Evolutionary conservation across 2,888 invertebrate genomes (phyloP), one percentile per base, ranked within the genome.

Genomic region (Glyphotaelius pellucidus): DNA sequence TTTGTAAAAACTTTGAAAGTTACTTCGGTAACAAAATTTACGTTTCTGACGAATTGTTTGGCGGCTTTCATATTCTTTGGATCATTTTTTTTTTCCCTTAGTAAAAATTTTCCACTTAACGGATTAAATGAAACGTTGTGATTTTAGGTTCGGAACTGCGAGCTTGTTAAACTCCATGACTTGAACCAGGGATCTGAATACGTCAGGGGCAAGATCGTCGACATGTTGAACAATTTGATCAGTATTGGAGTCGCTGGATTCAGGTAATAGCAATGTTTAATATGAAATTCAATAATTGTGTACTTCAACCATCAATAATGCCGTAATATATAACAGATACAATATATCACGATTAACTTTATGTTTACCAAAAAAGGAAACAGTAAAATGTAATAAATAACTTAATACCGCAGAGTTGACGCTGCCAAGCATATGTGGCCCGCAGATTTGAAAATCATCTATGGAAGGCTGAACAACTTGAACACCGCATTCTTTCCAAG

Each of bases 391-490:
- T 52, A 19, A 52, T 19, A 19, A 52, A 19, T 19, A 52, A 2
- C 19, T 52, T 52, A 52, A 19, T 0, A 19, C 5, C 19, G 52
- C 15, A 97, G 98, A 93, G 96, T 98, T 11, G 98, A 98, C 94
- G 98, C 98, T 42, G 97, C 97, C 0, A 98, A 98, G 94, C 98
- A 98, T 94, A 98, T 98, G 97, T 97, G 97, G 96, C 98, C 98
- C 0, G 94, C 94, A 3, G 98, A 99, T 95, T 95, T 99, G 47
- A 94, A 95, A 93, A 94, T 94, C n/a, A 98, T 98, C 92, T 97
- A 97, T 94, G 95, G 95, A 0, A 95, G 96, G 32, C 94, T 97
- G 9, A 95, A 96, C 12, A 94, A 97, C 94, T 94, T 98, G 52
- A 97, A 96, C 93, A 96, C 96, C 0, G 94, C 95, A 0, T 97